These are phyloP conservation scores for Zaprionus vittiger DNA, from an alignment of 1,140 invertebrate species.

Conservation along the genomic window DNA sequence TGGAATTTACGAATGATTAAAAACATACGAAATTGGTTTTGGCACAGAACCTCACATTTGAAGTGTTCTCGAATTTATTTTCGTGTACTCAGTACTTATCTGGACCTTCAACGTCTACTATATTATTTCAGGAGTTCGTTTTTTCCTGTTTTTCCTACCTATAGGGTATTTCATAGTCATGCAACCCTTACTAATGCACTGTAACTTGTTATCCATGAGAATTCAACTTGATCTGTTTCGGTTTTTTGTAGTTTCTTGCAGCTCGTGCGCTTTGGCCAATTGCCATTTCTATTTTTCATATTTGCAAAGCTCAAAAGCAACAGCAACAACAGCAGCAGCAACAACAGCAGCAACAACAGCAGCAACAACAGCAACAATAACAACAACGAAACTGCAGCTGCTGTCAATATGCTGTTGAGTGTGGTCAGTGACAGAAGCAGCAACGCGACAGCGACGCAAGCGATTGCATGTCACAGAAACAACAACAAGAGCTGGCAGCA, in stretches of 20 bases:
- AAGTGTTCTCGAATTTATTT: too few species aligned
- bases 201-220: conserved; percentile 18
- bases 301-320: conserved; percentile 23
- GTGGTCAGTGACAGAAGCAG: conserved; percentile 66
- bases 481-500: conserved; percentile 10
- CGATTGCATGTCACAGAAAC: conserved; percentile 24
- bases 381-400: conserved; percentile 8
- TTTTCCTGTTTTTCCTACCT: too few species aligned
- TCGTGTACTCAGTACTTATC: too few species aligned
- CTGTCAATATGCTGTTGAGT: conserved; percentile 67
- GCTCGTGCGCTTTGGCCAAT: conserved; percentile 20
- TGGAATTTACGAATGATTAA: too few species aligned
- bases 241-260: conserved; percentile 9
- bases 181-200: neutral
- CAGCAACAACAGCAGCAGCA: conserved; percentile 5
- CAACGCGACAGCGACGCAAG: conserved; percentile 24
- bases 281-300: conserved; percentile 34
- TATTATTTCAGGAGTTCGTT: too few species aligned
- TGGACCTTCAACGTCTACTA: too few species aligned
- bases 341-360: neutral
- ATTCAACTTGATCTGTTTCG: conserved; percentile 15
- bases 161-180: neutral
- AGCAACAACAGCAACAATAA: conserved; percentile 7
- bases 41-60: too few species aligned
- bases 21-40: too few species aligned